Evolutionary conservation across 2,113 vertebrate genomes (phyloP), one percentile per base, ranked within the genome.

Genomic region (Percina caprodes): DNA sequence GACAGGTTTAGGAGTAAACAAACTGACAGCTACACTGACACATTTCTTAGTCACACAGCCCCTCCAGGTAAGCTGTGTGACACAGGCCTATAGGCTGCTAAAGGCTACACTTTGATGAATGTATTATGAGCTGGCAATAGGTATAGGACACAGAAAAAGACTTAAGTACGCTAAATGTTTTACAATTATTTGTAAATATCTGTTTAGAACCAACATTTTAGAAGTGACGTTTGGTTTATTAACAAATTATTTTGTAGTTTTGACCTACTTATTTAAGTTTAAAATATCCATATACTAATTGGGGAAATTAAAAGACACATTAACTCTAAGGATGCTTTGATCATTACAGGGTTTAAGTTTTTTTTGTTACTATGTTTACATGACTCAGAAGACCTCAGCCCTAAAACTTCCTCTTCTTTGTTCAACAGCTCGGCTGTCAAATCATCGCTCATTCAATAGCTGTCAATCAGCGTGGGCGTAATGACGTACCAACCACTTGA

Each of bases 11-110:
- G 65, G 52, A 85, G 79, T 85, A 86, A 90, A 91, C 85, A 90
- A 80, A 82, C 21, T 90, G 89, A 89, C 90, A 88, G 83, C 76
- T 49, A 61, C 81, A 45, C 77, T 87, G 85, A 87, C 83, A 86
- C 79, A 61, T 87, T 69, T 83, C 75, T 60, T 55, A 80, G 78
- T 78, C 48, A 23, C 56, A 51, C 74, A 79, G 75, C 73, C 73
- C 74, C 73, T 79, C 54, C 81, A 84, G 83, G 69, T 87, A 74
- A 88, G 77, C 71, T 39, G 83, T 79, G 80, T 85, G 82, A 76
- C 80, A 84, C 79, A 63, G 79, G 86, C 85, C 90, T 74, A 74
- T 84, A 82, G 84, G 85, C 83, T 82, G 85, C 92, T 90, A 74
- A 88, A 39, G 88, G 88, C 84, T 66, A 58, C 84, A 77, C 90